These are phyloP conservation scores for Mirza zaza DNA, from an alignment of 2,113 vertebrate genomes.

Conservation along the genomic window DNA sequence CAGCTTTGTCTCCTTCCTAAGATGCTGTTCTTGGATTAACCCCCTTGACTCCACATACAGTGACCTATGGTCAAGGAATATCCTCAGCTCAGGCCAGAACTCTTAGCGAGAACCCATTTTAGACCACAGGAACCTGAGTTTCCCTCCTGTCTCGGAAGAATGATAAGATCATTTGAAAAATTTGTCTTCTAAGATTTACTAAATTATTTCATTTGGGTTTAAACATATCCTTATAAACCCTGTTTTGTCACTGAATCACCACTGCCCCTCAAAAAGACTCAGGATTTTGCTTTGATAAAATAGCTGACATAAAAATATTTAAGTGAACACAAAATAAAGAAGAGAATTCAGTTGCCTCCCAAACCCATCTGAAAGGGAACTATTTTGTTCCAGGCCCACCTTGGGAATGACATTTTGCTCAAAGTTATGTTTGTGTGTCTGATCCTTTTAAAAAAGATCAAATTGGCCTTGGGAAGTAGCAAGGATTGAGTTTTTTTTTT, in stretches of 20 bases:
- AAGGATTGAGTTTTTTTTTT: neutral
- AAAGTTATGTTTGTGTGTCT: neutral
- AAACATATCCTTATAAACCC: neutral
- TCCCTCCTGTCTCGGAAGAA: neutral
- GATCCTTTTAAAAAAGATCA: neutral
- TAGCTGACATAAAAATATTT: neutral
- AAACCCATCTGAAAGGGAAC: neutral
- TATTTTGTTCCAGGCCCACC: neutral
- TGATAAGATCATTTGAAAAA: neutral
- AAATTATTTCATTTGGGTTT: slow-evolving; percentile 1
- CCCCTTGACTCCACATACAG: neutral
- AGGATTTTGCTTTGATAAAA: slow-evolving; percentile 27
- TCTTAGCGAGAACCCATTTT: neutral
- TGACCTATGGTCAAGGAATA: neutral
- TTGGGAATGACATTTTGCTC: neutral
- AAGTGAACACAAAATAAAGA: neutral
- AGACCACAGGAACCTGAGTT: neutral
- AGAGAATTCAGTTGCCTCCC: neutral
- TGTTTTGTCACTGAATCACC: neutral
- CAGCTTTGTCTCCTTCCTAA: neutral
- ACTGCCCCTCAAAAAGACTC: neutral
- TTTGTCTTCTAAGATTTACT: neutral
- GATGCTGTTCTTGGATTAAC: neutral
- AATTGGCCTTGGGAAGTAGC: neutral
- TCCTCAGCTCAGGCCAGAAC: neutral